These are phyloP conservation scores for Poecilobothrus nobilitatus DNA, from an alignment of 2,888 invertebrate genomes.

Conservation along the genomic window DNA sequence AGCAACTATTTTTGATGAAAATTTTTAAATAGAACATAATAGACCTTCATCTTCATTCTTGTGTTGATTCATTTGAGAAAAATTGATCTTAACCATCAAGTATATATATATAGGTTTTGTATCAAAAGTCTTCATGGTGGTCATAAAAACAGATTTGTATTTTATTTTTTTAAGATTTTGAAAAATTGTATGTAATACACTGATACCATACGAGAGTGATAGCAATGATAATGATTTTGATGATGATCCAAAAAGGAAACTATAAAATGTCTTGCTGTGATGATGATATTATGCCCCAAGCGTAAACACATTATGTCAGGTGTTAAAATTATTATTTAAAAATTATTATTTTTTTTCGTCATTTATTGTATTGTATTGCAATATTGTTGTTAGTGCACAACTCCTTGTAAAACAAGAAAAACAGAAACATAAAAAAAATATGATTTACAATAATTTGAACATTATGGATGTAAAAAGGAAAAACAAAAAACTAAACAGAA, in stretches of 20 bases:
- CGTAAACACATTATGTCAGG: constrained; percentile 6
- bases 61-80: too few relatives aligned
- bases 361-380: background rate
- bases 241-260: background rate
- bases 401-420: too few relatives aligned
- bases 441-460: background rate
- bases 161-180: too few relatives aligned
- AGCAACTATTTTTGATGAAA: too few relatives aligned
- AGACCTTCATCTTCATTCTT: too few relatives aligned
- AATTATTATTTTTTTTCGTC: background rate
- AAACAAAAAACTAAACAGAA: background rate
- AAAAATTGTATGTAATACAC: too few relatives aligned
- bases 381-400: too few relatives aligned
- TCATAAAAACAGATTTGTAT: background rate
- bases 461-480: background rate
- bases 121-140: background rate
- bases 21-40: too few relatives aligned
- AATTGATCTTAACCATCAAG: too few relatives aligned
- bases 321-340: constrained; percentile 5
- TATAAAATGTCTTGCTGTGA: constrained; percentile 1
- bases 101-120: too few relatives aligned
- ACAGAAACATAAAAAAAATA: background rate
- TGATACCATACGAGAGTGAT: too few relatives aligned
- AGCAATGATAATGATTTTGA: background rate
- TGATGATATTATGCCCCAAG: background rate